These are phyloP conservation scores for Sapajus apella DNA, from an alignment of 2,113 vertebrate species.

Conservation along the genomic window DNA sequence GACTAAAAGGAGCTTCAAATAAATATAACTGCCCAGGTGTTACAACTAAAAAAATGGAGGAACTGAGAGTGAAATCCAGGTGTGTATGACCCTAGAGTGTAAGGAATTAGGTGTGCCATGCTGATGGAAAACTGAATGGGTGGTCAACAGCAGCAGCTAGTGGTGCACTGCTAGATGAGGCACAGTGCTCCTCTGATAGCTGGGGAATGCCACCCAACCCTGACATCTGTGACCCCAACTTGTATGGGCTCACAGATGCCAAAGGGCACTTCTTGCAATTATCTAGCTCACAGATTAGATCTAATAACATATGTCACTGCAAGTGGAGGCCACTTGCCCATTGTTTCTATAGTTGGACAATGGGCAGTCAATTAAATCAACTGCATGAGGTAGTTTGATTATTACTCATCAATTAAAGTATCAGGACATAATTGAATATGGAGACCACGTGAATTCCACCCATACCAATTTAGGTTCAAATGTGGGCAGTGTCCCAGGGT, in stretches of 20 bases:
- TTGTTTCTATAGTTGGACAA: not conserved
- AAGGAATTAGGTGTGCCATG: not conserved
- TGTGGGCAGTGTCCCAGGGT: not conserved
- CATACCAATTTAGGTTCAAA: not conserved
- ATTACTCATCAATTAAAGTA: not conserved
- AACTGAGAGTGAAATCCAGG: not conserved
- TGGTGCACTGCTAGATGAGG: not conserved
- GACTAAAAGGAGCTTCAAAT: not conserved
- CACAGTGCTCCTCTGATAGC: not conserved
- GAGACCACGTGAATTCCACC: not conserved
- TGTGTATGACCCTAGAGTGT: not conserved
- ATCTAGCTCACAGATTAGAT: not conserved
- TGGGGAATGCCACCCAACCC: not conserved
- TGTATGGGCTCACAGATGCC: not conserved
- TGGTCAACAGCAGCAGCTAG: not conserved
- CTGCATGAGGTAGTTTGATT: not conserved
- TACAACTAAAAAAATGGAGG: not conserved
- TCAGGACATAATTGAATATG: not conserved
- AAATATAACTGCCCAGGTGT: not conserved
- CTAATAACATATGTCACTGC: not conserved
- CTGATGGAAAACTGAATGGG: not conserved
- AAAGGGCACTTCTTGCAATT: not conserved
- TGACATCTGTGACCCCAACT: not conserved
- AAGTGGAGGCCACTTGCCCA: not conserved
- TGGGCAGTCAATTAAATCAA: not conserved